These are phyloP conservation scores for Aspidoscelis tigris DNA, from an alignment of 2,113 vertebrate species.

Conservation along the genomic window DNA sequence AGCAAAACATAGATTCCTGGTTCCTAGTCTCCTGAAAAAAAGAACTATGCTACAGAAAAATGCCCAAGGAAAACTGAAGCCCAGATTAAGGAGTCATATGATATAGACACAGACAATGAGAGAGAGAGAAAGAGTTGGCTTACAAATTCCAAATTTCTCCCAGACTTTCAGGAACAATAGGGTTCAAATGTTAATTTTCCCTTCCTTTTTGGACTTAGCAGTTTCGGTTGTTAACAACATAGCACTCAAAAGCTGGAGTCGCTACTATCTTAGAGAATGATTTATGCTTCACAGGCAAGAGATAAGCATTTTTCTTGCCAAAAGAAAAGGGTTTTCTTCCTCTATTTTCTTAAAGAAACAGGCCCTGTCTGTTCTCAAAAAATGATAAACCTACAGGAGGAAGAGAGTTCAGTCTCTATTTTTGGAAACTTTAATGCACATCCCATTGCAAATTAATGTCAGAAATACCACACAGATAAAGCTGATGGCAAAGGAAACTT, in stretches of 20 bases:
- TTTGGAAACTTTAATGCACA: background rate
- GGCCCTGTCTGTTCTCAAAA: conserved; percentile 8
- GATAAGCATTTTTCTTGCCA: conserved; percentile 71
- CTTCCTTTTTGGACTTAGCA: conserved; percentile 70
- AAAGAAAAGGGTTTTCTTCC: background rate
- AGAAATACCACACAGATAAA: background rate
- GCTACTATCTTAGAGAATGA: conserved; percentile 69
- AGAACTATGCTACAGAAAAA: conserved; percentile 42
- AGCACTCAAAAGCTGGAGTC: conserved; percentile 72
- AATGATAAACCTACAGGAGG: background rate
- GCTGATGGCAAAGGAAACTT: background rate
- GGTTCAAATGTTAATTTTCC: conserved; percentile 69
- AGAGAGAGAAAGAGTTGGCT: background rate
- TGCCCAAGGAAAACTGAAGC: conserved; percentile 30
- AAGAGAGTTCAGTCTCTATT: background rate
- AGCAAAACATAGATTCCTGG: conserved; percentile 33
- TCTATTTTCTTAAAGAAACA: conserved; percentile 18
- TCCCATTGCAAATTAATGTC: no score
- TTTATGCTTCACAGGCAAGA: conserved; percentile 74
- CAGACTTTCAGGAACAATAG: conserved; percentile 62
- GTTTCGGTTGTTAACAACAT: conserved; percentile 69
- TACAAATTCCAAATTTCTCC: conserved; percentile 35
- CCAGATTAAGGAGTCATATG: conserved; percentile 27
- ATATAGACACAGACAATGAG: conserved; percentile 1
- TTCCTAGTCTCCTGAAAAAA: conserved; percentile 55